These are phyloP conservation scores for Melanotus villosus DNA, from an alignment of 2,888 invertebrate species.

Conservation along the genomic window DNA sequence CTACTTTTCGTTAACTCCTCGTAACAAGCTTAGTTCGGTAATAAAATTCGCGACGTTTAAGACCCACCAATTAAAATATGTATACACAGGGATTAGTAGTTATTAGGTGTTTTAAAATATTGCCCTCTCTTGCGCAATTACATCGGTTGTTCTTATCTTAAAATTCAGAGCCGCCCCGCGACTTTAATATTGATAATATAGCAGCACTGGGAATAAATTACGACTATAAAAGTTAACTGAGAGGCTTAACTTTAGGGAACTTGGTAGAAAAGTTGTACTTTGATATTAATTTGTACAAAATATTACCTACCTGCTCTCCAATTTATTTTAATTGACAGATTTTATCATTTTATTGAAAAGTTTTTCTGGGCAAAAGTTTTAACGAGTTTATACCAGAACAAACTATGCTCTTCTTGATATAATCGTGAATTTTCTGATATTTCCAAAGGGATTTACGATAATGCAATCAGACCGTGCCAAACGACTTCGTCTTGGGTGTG, in stretches of 20 bases:
- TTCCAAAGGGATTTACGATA: constrained; percentile 23
- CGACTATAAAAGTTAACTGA: constrained; percentile 14
- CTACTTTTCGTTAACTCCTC: neutral
- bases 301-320: constrained; percentile 12
- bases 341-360: neutral
- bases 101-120: constrained; percentile 16
- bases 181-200: constrained; percentile 32
- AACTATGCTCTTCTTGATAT: neutral
- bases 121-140: constrained; percentile 8
- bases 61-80: neutral
- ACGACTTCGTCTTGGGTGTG: constrained; percentile 23
- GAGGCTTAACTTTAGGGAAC: constrained; percentile 6
- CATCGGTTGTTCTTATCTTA: constrained; percentile 29
- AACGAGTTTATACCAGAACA: neutral
- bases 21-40: neutral
- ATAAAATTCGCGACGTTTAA: neutral
- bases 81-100: neutral
- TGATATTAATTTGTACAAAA: constrained; percentile 14
- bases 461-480: constrained; percentile 24
- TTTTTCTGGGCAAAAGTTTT: neutral
- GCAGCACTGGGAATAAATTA: constrained; percentile 24
- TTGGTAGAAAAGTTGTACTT: neutral
- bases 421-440: neutral
- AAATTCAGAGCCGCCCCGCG: neutral
- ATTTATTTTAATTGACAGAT: constrained; percentile 24